These are phyloP conservation scores for Atta cephalotes DNA, from an alignment of 1,140 invertebrate genomes.

Conservation along the genomic window DNA sequence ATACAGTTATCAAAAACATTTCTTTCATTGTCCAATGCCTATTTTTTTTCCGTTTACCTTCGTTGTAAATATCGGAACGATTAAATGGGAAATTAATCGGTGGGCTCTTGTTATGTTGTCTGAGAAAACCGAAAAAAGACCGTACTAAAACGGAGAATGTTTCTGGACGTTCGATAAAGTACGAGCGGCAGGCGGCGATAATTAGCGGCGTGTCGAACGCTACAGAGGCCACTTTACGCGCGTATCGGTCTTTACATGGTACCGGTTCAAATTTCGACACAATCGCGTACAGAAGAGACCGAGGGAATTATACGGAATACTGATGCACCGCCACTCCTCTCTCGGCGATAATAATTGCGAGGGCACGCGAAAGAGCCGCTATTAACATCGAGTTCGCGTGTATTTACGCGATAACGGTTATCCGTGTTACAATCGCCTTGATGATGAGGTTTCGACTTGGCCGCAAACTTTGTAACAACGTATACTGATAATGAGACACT, in stretches of 20 bases:
- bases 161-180: background rate
- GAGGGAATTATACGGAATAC: constrained; percentile 25
- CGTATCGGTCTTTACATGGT: constrained; percentile 10
- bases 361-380: constrained; percentile 26
- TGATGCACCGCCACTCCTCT: constrained; percentile 36
- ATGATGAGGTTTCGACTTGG: background rate
- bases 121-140: background rate
- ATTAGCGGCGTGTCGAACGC: constrained; percentile 47
- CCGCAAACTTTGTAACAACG: background rate
- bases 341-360: constrained; percentile 35
- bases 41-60: background rate
- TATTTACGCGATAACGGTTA: constrained; percentile 50
- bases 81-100: constrained; percentile 39
- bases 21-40: background rate
- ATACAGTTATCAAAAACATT: no score
- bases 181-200: constrained; percentile 7
- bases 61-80: background rate
- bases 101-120: background rate
- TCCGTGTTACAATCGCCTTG: constrained; percentile 10
- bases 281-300: background rate
- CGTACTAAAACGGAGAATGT: background rate
- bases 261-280: constrained; percentile 27
- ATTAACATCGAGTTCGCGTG: constrained; percentile 49
- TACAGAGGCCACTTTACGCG: background rate
- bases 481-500: constrained; percentile 9